These are phyloP conservation scores for Ailuropoda melanoleuca DNA, from an alignment of 2,113 vertebrate genomes.

Conservation along the genomic window DNA sequence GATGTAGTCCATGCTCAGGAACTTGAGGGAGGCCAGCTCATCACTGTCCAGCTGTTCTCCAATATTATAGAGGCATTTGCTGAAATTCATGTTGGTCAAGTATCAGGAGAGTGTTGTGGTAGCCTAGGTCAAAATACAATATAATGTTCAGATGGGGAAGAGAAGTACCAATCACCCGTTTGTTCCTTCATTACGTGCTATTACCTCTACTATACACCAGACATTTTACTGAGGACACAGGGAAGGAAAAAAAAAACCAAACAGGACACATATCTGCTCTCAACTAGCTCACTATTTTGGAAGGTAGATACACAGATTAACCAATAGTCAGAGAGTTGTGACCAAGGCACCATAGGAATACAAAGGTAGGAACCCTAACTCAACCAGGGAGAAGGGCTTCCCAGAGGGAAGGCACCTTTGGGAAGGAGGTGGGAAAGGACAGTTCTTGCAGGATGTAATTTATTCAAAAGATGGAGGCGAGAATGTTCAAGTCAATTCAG, in stretches of 20 bases:
- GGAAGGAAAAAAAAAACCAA: neutral
- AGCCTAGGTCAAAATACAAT: slow-evolving; percentile 50
- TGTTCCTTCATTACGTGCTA: neutral
- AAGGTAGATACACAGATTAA: neutral
- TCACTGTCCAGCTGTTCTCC: slow-evolving; percentile 73
- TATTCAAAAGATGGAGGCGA: neutral
- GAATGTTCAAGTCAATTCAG: neutral
- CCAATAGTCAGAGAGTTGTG: neutral
- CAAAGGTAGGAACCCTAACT: neutral
- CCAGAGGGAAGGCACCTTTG: neutral
- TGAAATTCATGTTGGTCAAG: slow-evolving; percentile 55
- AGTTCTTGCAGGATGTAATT: neutral
- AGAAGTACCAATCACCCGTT: neutral
- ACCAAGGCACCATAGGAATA: neutral
- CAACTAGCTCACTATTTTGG: neutral
- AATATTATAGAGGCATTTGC: slow-evolving; percentile 66
- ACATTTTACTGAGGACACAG: neutral
- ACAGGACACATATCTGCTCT: neutral
- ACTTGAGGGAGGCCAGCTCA: slow-evolving; percentile 80
- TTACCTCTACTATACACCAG: neutral
- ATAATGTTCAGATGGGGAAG: slow-evolving; percentile 12
- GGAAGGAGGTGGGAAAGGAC: neutral
- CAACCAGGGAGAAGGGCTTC: neutral
- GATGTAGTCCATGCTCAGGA: slow-evolving; percentile 80
- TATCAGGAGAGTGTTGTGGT: neutral